phyloP scores from a whole-genome alignment of 2,113 vertebrate genomes.

The Entomyzon cyanotis region DNA sequence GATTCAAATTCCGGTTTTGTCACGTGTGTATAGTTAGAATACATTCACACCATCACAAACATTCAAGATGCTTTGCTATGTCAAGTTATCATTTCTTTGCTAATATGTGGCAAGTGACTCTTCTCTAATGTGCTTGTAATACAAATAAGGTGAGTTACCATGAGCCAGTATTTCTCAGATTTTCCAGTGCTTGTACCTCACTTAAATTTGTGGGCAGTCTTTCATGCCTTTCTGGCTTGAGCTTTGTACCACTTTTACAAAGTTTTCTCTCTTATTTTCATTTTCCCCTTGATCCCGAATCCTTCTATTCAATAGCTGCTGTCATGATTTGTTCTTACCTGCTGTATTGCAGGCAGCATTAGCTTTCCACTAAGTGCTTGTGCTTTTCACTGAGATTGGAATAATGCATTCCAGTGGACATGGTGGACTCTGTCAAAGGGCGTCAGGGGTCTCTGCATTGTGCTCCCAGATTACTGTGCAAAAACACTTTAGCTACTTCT shows the following conservation, averaged over 20 bases:
- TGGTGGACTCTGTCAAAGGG: not conserved
- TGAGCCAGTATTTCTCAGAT: not conserved
- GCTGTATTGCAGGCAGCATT: not conserved
- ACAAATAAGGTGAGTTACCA: not conserved
- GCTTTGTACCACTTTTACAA: not conserved
- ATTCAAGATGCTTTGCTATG: not conserved
- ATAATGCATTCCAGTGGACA: not conserved
- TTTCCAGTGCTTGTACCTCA: not conserved
- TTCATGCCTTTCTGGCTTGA: not conserved
- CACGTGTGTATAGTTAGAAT: accelerated
- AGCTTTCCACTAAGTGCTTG: not conserved
- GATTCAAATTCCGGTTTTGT: not conserved
- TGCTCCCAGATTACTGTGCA: not conserved
- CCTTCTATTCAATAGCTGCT: not conserved
- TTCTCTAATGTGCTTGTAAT: not conserved
- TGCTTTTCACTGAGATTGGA: not conserved
- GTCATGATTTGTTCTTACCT: not conserved
- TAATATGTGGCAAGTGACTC: not conserved
- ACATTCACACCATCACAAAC: not conserved
- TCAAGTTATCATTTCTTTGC: not conserved
- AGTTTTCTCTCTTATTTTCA: not conserved
- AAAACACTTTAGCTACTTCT: not conserved
- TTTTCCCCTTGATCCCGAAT: not conserved
- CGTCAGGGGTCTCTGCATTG: not conserved
- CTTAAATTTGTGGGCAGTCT: not conserved